Evolutionary conservation across 2,797 vertebrate species (phyloP), one percentile per base, ranked within the genome.

Genomic region (Petrocephalus sullivani): DNA sequence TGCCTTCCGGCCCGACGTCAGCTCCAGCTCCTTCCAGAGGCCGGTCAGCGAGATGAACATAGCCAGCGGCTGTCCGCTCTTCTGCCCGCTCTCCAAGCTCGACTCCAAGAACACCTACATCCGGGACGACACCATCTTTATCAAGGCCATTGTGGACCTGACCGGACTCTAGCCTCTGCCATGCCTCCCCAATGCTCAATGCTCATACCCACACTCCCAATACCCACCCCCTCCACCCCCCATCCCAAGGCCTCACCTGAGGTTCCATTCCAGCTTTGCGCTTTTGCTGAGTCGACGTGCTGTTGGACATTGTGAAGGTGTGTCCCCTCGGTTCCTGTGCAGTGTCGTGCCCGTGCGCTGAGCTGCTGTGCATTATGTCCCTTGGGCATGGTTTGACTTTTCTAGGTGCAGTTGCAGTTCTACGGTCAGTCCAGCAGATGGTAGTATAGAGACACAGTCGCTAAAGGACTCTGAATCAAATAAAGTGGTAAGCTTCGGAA

Each of bases 121-220:
- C 85, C 97, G 97, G 0, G 98, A 99, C 0, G 98, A 99, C 21
- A 97, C 97, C 93, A 97, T 99, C 95, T 99, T 99, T 93, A 97
- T 99, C 94, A 99, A 99, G 94, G 97, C 97, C 94, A 98, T 98
- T 0, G 98, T 99, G 88, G 98, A 99, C 92, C 96, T 99, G 92
- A 97, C 97, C 0, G 98, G 98, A 89, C 97, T 99, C 87, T 99
- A 96, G 93, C 49, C 88, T 87, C 89, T 83, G 78, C 88, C 87
- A 51, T 89, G 67, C 41, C 81, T 46, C 16, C 71, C 5, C 28
- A 41, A 21, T 60, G 64, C 57, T 88, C 12, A 46, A 53, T 53
- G 57, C 53, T 54, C 84, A 37, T 10, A 58, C 23, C 46, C 23
- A 12, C 49, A 51, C 54, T 1, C 23, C 21, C 81, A 6, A 19